Evolutionary conservation across 2,888 invertebrate genomes (phyloP).

Genomic region (Stratiomys singularior): DNA sequence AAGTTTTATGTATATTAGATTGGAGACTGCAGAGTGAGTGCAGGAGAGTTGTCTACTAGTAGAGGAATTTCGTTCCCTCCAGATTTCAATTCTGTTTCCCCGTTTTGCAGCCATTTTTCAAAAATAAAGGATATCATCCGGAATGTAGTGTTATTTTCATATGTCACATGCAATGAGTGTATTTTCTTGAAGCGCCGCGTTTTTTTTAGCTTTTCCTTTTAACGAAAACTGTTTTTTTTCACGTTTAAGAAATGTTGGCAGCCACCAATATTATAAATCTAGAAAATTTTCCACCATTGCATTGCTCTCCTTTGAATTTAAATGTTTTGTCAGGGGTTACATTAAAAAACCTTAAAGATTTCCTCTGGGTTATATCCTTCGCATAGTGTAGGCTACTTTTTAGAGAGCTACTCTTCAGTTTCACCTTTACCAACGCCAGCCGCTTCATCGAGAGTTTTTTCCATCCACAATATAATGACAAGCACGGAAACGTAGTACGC

Average conservation of each 20-base stretch:
- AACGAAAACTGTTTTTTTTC: constrained; percentile 57
- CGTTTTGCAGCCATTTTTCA: constrained; percentile 5
- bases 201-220: constrained; percentile 59
- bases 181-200: constrained; percentile 56
- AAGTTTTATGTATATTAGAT: constrained; percentile 8
- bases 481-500: background rate
- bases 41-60: constrained; percentile 4
- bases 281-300: constrained; percentile 59
- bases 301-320: constrained; percentile 56
- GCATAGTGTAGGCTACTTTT: constrained; percentile 3
- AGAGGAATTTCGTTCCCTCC: constrained; percentile 3
- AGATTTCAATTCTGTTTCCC: constrained; percentile 4
- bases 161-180: constrained; percentile 54
- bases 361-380: background rate
- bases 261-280: too few relatives aligned
- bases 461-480: background rate
- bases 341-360: constrained; percentile 8
- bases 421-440: too few relatives aligned
- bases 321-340: constrained; percentile 53
- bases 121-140: constrained; percentile 13
- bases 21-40: background rate
- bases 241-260: constrained; percentile 58
- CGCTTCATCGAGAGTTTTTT: background rate
- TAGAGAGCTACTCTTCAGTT: background rate
- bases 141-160: background rate